These are phyloP conservation scores for Lamprotornis superbus DNA, from an alignment of 2,113 vertebrate species.

Conservation along the genomic window DNA sequence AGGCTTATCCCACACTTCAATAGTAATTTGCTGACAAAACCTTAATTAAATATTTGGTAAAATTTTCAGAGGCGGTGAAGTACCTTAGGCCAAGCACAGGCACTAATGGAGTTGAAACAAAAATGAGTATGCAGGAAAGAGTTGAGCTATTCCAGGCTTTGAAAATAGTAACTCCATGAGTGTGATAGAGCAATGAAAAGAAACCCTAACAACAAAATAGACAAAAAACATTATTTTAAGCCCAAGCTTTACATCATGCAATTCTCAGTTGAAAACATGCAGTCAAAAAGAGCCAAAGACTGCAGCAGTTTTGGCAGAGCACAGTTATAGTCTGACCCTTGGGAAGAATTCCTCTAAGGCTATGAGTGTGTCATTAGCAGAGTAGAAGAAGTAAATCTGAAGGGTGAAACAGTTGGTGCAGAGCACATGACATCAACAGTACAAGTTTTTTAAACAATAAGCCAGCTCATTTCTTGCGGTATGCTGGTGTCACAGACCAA, in stretches of 20 bases:
- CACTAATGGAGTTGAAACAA: not conserved
- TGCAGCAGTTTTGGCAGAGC: not conserved
- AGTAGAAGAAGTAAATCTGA: not conserved
- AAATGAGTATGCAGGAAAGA: not conserved
- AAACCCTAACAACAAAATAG: not conserved
- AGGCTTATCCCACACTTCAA: not conserved
- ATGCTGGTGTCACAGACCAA: not conserved
- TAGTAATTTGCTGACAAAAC: not conserved
- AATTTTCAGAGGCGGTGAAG: not conserved
- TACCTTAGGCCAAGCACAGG: not conserved
- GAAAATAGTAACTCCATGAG: not conserved
- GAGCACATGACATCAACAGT: not conserved
- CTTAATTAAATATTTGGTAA: not conserved
- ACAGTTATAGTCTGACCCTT: fast-evolving
- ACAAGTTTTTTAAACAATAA: not conserved
- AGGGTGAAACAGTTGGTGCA: not conserved
- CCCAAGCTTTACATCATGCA: not conserved
- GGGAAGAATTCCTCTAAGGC: not conserved
- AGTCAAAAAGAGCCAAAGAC: not conserved
- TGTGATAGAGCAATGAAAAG: not conserved
- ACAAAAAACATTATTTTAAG: not conserved
- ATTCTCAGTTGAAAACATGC: not conserved
- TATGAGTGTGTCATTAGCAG: not conserved
- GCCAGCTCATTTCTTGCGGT: not conserved
- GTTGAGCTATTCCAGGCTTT: not conserved